Conservation (phyloP, 2,113 vertebrate genomes). For the Cyprinodon variegatus region DNA sequence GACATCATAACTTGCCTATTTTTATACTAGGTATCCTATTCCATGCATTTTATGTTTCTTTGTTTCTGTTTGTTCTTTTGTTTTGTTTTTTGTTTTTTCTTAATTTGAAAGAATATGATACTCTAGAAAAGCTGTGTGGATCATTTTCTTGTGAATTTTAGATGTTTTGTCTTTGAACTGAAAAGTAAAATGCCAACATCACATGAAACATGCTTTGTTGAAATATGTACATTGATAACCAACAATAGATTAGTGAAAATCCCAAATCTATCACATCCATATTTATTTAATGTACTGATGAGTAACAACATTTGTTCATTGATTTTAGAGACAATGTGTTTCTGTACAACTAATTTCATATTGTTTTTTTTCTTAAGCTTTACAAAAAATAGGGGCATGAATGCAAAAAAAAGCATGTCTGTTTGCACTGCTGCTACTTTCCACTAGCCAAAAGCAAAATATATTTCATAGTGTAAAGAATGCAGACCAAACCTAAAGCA, state of each 20-base stretch:
- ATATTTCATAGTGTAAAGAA: background rate
- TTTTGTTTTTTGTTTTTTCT: background rate
- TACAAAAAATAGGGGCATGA: slow-evolving; percentile 8
- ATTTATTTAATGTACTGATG: slow-evolving; percentile 9
- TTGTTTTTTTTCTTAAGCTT: background rate
- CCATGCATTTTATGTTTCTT: slow-evolving; percentile 23
- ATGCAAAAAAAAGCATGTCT: background rate
- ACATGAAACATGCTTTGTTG: slow-evolving; percentile 14
- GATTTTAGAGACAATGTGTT: background rate
- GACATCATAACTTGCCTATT: slow-evolving; percentile 44
- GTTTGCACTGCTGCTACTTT: too few species aligned
- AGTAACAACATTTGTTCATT: background rate
- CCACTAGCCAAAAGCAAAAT: background rate
- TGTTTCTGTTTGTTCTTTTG: background rate
- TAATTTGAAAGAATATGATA: slow-evolving; percentile 46
- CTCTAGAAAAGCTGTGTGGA: slow-evolving; percentile 24
- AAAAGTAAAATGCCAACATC: slow-evolving; percentile 56
- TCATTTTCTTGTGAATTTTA: slow-evolving; percentile 25
- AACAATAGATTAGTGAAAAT: background rate
- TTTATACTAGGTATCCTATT: slow-evolving; percentile 48
- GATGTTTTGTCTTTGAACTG: slow-evolving; percentile 50
- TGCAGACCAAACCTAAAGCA: background rate
- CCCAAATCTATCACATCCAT: background rate
- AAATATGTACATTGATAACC: slow-evolving; percentile 28
- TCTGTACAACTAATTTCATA: slow-evolving; percentile 5